Percentiles rank a stretch among this genome's conserved stretches.
Conservation (phyloP, 2,113 vertebrate species). For the Triplophysa rosa region DNA sequence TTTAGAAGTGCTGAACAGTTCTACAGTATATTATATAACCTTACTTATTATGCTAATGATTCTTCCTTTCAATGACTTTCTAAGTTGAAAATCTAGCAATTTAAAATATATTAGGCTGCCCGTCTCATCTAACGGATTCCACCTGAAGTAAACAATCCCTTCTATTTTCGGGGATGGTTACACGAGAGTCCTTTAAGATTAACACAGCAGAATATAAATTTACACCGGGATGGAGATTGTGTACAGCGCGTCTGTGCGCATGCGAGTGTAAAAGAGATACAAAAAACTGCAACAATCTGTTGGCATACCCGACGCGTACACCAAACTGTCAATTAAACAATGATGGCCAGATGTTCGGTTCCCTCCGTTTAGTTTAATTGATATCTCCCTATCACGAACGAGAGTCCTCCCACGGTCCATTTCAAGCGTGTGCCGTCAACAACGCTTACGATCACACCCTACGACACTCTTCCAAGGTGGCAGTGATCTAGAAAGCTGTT, state of each 20-base stretch:
- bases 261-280: conserved; percentile 39
- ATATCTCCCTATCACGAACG: conserved; percentile 21
- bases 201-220: conserved; percentile 27
- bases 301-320: background rate
- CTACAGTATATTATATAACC: background rate
- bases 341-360: conserved; percentile 41
- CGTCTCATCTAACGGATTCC: background rate
- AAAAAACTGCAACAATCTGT: conserved; percentile 25
- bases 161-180: conserved; percentile 14
- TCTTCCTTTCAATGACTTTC: background rate
- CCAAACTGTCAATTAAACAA: conserved; percentile 36
- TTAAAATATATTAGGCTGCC: background rate
- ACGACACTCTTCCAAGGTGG: conserved; percentile 3
- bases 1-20: background rate
- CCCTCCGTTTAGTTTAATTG: conserved; percentile 43
- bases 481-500: conserved; percentile 1
- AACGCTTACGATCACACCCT: background rate
- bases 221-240: conserved; percentile 14
- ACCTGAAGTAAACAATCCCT: conserved; percentile 1
- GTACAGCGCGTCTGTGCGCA: conserved; percentile 1
- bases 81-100: background rate
- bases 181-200: background rate
- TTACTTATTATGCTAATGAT: background rate
- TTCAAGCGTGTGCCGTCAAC: background rate
- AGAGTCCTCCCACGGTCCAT: background rate